phyloP scores from a whole-genome alignment of 2,113 vertebrate species.

The Saccopteryx leptura region DNA sequence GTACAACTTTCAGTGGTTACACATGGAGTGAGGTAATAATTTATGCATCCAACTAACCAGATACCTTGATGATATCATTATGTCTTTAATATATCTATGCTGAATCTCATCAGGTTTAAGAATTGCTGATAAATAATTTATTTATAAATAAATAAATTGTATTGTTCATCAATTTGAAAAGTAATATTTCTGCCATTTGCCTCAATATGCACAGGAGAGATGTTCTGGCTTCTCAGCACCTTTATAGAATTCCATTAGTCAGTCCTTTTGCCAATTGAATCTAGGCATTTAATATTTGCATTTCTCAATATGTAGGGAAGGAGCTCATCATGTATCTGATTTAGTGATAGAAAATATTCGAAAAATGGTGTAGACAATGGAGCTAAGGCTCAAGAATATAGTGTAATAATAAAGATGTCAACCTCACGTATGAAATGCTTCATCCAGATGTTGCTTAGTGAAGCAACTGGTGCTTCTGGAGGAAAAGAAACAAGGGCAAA shows the following conservation, averaged over 20 bases:
- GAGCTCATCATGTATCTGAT: slow-evolving; percentile 67
- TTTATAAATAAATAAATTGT: slow-evolving; percentile 8
- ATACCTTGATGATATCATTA: background rate
- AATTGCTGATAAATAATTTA: slow-evolving; percentile 17
- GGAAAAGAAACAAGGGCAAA: slow-evolving; percentile 14
- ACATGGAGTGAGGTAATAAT: background rate
- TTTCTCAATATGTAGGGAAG: slow-evolving; percentile 71
- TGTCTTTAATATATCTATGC: slow-evolving; percentile 5
- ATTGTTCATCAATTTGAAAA: slow-evolving; percentile 86
- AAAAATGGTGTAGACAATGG: slow-evolving; percentile 12
- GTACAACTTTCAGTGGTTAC: background rate
- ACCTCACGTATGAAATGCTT: background rate
- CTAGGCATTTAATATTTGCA: slow-evolving; percentile 78
- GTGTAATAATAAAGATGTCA: background rate
- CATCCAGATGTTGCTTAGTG: slow-evolving; percentile 38
- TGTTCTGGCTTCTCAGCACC: slow-evolving; percentile 73
- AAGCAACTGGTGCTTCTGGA: slow-evolving; percentile 15
- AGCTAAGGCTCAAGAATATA: slow-evolving; percentile 10
- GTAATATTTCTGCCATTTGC: slow-evolving; percentile 82
- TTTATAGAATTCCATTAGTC: slow-evolving; percentile 72
- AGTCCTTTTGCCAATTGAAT: slow-evolving; percentile 76
- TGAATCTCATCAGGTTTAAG: slow-evolving; percentile 37
- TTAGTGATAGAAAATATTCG: slow-evolving; percentile 55
- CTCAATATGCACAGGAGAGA: slow-evolving; percentile 73
- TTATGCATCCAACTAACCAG: background rate